Evolutionary conservation across 2,797 vertebrate genomes (phyloP), one percentile per base, ranked within the genome.

Genomic region (Hemibagrus guttatus): DNA sequence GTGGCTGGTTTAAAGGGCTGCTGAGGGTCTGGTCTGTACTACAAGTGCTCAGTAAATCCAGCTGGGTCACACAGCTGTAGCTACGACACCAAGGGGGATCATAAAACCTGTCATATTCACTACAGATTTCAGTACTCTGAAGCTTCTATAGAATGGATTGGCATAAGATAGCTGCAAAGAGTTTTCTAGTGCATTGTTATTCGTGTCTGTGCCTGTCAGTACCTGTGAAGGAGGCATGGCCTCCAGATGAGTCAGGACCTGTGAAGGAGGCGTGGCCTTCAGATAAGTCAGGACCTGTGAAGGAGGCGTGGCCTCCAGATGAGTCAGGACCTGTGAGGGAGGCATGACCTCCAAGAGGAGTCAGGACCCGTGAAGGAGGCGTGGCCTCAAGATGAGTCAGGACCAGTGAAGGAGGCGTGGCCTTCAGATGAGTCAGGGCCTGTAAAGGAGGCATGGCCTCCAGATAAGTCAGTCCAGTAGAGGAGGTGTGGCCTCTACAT

Each of bases 31-130:
- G 52, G 59, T 63, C 78, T 0, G 5, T 52, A 58, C 80, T 58
- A 31, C 85, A 56, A 54, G 19, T 69, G 26, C 49, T 64, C 39
- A 23, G 39, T 84, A 79, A 80, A 84, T 87, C 75, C 64, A 61
- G 52, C 54, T 39, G 64, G 74, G 54, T 52, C 82, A n/a, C 81
- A 64, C 0, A 23, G 63, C 61, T 87, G 31, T 74, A 79, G 35
- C 72, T 84, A 69, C 26, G 11, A 64, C 71, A 68, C 72, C 72
- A 54, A 56, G 6, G 68, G 66, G 81, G 54, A 56, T 39, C 74
- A 23, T 61, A 63, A 63, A 84, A 78, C 61, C 81, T 6, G 31
- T 35, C 8, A 35, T 9, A 64, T 79, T 31, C 75, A 69, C 13
- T 49, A 49, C 46, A 49, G 69, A 74, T 61, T 68, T 75, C 11